Evolutionary conservation across 2,888 invertebrate species (phyloP).

Genomic region (Caenorhabditis sp.): DNA sequence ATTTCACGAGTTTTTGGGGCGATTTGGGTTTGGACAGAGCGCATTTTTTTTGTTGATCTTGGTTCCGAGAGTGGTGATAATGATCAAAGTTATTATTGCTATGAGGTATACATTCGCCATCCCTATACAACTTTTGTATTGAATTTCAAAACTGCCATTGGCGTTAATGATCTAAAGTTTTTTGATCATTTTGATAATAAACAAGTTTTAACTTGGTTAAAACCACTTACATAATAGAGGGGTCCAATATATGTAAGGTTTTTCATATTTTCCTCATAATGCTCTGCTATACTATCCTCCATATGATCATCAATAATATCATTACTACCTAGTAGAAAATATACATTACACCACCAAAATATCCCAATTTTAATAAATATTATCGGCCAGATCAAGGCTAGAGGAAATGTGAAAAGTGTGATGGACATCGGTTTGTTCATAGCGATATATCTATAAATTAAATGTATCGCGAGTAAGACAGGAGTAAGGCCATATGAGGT

Average conservation of each 20-base stretch:
- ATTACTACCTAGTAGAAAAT: constrained; percentile 22
- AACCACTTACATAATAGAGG: constrained; percentile 9
- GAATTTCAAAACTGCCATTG: constrained; percentile 10
- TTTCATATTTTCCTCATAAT: constrained; percentile 26
- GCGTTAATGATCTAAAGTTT: no score
- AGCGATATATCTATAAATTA: constrained; percentile 27
- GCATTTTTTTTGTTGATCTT: constrained; percentile 23
- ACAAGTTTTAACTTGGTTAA: no score
- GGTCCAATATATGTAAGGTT: constrained; percentile 8
- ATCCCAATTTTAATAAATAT: constrained; percentile 14
- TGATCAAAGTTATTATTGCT: constrained; percentile 27
- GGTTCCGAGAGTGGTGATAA: constrained; percentile 18
- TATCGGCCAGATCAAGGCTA: constrained; percentile 14
- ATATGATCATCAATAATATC: constrained; percentile 14
- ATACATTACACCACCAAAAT: constrained; percentile 37
- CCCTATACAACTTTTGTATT: constrained; percentile 28
- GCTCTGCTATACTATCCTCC: constrained; percentile 20
- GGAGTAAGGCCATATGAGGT: constrained; percentile 22
- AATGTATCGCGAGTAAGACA: constrained; percentile 27
- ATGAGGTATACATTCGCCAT: constrained; percentile 26
- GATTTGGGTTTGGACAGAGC: not conserved
- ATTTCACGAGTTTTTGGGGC: constrained; percentile 13
- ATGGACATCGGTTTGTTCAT: constrained; percentile 11
- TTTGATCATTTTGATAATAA: no score
- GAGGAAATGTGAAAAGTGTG: constrained; percentile 8